Evolutionary conservation across 2,797 vertebrate species (phyloP).

Genomic region (Sebastes alutus): DNA sequence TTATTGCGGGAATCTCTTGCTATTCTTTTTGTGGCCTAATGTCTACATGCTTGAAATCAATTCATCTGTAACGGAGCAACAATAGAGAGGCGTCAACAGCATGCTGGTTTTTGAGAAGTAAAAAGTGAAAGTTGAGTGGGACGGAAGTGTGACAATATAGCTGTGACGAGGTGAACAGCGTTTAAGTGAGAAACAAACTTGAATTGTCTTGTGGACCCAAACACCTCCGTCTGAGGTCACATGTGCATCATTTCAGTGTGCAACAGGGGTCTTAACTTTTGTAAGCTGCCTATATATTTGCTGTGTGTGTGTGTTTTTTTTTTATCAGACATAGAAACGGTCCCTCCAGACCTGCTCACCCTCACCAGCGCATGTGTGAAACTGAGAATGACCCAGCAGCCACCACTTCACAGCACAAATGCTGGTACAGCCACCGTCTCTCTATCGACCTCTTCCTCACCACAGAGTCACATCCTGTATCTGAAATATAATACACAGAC

Average conservation of each 20-base stretch:
- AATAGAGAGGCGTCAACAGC: too few species aligned
- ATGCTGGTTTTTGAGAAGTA: too few species aligned
- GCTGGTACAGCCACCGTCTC: constrained; percentile 47
- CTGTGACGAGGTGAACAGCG: too few species aligned
- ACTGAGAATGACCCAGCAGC: constrained; percentile 84
- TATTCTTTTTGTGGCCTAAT: background rate
- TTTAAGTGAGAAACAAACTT: background rate
- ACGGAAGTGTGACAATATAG: too few species aligned
- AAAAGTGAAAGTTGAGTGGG: too few species aligned
- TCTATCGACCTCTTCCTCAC: background rate
- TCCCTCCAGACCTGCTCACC: constrained; percentile 82
- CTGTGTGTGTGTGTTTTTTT: background rate
- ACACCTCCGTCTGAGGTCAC: background rate
- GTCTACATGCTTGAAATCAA: background rate
- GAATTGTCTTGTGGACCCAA: background rate
- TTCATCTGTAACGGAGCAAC: background rate
- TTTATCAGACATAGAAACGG: constrained; percentile 72
- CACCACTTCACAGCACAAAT: constrained; percentile 61
- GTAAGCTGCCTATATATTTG: background rate
- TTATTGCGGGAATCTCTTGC: background rate
- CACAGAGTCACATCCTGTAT: constrained; percentile 7
- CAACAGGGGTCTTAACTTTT: background rate
- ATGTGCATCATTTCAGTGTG: background rate
- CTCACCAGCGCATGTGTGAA: constrained; percentile 82
- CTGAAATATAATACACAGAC: background rate